Conservation (phyloP, 2,797 vertebrate genomes). For the Platalea minor region DNA sequence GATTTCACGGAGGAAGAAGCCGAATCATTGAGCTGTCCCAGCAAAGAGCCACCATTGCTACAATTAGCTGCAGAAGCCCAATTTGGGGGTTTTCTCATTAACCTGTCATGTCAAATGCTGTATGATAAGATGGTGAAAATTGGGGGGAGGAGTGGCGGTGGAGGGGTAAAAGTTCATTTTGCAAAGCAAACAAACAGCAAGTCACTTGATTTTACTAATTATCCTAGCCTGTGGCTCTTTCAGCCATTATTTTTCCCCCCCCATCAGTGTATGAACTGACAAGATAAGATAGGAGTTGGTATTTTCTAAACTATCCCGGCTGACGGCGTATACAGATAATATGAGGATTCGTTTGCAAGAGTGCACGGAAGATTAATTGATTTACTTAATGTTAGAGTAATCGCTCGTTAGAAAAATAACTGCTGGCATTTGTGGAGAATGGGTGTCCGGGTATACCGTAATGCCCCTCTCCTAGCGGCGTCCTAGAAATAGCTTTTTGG, state of each 20-base stretch:
- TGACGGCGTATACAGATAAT: conserved; percentile 18
- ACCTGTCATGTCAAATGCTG: conserved; percentile 60
- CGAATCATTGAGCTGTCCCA: conserved; percentile 73
- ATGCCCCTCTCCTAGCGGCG: fast-evolving
- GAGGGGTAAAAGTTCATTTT: conserved; percentile 67
- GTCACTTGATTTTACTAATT: conserved; percentile 75
- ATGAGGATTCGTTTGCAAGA: not conserved
- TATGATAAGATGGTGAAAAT: conserved; percentile 40
- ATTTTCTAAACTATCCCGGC: conserved; percentile 56
- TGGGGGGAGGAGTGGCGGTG: not conserved
- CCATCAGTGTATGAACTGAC: conserved; percentile 51
- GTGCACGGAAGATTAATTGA: not conserved
- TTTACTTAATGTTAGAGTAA: not conserved
- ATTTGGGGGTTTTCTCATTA: conserved; percentile 71
- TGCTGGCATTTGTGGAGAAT: not conserved
- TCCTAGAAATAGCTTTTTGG: not conserved
- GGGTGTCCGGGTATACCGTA: not conserved
- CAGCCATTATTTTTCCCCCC: conserved; percentile 33
- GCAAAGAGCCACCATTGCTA: conserved; percentile 71
- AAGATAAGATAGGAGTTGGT: conserved; percentile 69
- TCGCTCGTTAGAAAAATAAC: not conserved
- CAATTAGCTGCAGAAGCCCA: conserved; percentile 79
- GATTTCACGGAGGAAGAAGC: conserved; percentile 75
- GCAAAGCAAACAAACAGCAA: conserved; percentile 49
- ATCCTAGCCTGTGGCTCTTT: conserved; percentile 49